phyloP scores from a whole-genome alignment of 2,888 invertebrate genomes.

The Lobophora halterata region DNA sequence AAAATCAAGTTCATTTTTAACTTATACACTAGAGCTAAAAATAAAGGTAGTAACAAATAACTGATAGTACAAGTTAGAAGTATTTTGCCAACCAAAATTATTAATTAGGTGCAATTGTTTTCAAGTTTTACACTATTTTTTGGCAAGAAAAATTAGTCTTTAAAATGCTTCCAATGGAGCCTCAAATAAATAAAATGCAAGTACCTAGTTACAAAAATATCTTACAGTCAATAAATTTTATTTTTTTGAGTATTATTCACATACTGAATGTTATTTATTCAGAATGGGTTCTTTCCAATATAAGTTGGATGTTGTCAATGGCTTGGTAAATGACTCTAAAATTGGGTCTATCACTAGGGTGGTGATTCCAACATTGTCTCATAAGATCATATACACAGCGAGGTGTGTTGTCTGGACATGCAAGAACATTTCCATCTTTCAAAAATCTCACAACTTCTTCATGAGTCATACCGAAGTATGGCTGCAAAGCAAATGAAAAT shows the following conservation, averaged over 20 bases:
- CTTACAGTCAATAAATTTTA: constrained; percentile 15
- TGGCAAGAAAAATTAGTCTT: constrained; percentile 18
- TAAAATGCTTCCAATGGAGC: background rate
- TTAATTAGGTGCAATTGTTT: no score
- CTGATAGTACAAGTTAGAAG: background rate
- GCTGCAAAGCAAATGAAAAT: constrained; percentile 97
- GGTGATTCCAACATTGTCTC: constrained; percentile 95
- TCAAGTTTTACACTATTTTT: constrained; percentile 9
- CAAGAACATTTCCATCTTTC: constrained; percentile 95
- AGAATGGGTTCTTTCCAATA: constrained; percentile 70
- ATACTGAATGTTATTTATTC: constrained; percentile 44
- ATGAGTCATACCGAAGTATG: constrained; percentile 98
- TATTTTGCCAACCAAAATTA: no score
- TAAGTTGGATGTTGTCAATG: constrained; percentile 84
- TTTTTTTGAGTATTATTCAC: background rate
- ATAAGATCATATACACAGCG: constrained; percentile 93
- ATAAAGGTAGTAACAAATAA: constrained; percentile 3
- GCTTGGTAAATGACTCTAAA: constrained; percentile 91
- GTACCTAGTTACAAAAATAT: constrained; percentile 31
- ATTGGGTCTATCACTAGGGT: constrained; percentile 91
- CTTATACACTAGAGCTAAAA: constrained; percentile 15
- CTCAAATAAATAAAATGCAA: constrained; percentile 8
- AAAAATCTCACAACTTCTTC: constrained; percentile 97
- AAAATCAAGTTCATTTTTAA: constrained; percentile 24
- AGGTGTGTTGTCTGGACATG: constrained; percentile 95